phyloP scores from a whole-genome alignment of 2,888 invertebrate genomes.

The Trichopoda pennipes region DNA sequence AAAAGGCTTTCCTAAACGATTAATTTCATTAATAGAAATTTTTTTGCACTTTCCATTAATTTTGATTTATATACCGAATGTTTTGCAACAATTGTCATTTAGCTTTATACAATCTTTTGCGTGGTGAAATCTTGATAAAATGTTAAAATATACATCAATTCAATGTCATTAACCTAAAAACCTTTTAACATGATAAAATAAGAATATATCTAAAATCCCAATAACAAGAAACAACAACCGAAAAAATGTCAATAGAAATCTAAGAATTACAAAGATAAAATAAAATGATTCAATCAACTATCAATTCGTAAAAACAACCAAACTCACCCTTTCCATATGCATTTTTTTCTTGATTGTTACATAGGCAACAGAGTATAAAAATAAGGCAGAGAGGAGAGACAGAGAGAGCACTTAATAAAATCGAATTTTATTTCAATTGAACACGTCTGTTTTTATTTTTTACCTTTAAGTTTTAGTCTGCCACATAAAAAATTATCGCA shows the following conservation, averaged over 20 bases:
- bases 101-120: conserved; percentile 55
- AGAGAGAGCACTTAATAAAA: conserved; percentile 78
- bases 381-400: conserved; percentile 57
- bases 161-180: conserved; percentile 68
- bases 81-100: conserved; percentile 55
- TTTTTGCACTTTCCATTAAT: conserved; percentile 36
- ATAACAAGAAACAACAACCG: conserved; percentile 11
- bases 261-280: conserved; percentile 58
- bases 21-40: conserved; percentile 4
- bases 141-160: conserved; percentile 57
- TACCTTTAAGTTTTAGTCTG: conserved; percentile 28
- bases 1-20: not conserved
- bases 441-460: conserved; percentile 70
- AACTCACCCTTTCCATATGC: conserved; percentile 29
- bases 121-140: conserved; percentile 39
- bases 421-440: conserved; percentile 77
- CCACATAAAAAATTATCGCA: not conserved
- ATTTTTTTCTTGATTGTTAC: conserved; percentile 5
- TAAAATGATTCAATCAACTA: conserved; percentile 68
- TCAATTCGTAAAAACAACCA: conserved; percentile 48
- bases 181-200: conserved; percentile 52
- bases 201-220: conserved; percentile 9
- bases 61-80: conserved; percentile 7
- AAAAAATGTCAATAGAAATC: conserved; percentile 49
- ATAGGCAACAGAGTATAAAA: not conserved